Evolutionary conservation across 2,797 vertebrate species (phyloP).

Genomic region (Sebastes iracundus): DNA sequence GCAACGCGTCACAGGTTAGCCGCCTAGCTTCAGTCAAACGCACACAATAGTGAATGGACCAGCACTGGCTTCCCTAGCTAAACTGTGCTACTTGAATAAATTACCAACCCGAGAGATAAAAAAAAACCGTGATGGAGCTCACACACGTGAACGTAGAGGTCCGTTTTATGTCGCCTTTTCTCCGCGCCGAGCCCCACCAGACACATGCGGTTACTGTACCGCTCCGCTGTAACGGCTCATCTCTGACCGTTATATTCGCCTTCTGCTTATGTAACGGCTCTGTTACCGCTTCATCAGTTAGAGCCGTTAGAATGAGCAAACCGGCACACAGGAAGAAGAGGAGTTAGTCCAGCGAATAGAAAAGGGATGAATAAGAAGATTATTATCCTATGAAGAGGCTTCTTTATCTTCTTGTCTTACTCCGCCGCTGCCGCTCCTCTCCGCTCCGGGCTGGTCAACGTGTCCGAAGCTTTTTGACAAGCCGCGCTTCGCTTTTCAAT

Average conservation of each 20-base stretch:
- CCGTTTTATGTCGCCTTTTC: conserved; percentile 9
- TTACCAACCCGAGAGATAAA: not conserved
- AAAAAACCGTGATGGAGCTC: not conserved
- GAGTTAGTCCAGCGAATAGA: conserved; percentile 14
- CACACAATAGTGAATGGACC: conserved; percentile 30
- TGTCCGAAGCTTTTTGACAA: conserved; percentile 39
- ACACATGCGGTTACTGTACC: conserved; percentile 49
- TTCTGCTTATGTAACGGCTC: conserved; percentile 53
- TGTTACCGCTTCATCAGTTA: not conserved
- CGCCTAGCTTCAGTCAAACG: conserved; percentile 59
- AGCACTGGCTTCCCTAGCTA: conserved; percentile 18
- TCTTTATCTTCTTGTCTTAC: not conserved
- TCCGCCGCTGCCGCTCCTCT: not conserved
- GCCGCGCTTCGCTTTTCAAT: conserved; percentile 22
- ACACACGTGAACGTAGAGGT: not conserved
- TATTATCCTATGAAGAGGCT: conserved; percentile 17
- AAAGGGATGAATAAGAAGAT: not conserved
- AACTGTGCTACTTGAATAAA: conserved; percentile 17
- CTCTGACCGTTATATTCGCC: conserved; percentile 61
- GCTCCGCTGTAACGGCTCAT: conserved; percentile 45
- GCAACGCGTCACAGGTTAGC: conserved; percentile 61
- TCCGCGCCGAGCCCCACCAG: conserved; percentile 15
- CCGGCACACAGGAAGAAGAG: not conserved
- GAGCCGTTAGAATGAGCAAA: not conserved
- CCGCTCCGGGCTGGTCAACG: conserved; percentile 28